A percentile compares a stretch with the other conserved stretches of the same genome.
Conservation (phyloP, 2,113 vertebrate genomes). For the Aix galericulata region DNA sequence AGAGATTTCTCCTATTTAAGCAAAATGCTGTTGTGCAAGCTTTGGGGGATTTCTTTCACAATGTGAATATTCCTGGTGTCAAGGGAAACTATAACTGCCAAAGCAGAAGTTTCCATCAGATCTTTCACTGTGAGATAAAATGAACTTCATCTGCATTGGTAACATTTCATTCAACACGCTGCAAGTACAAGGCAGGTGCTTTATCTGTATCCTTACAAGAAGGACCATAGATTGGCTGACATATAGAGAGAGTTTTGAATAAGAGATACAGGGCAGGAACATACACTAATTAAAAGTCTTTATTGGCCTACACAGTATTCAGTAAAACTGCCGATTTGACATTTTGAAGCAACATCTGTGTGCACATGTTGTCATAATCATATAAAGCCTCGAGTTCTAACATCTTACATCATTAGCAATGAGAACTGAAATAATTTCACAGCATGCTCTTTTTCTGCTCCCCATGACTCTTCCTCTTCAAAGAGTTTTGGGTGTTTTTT, state of each 20-base stretch:
- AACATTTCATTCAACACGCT: background rate
- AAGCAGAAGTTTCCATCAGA: background rate
- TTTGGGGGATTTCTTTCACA: background rate
- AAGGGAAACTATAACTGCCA: constrained; percentile 1
- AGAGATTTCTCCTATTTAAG: background rate
- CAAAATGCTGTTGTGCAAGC: rapidly evolving
- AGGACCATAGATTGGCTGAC: background rate
- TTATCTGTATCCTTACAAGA: background rate
- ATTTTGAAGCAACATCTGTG: constrained; percentile 21
- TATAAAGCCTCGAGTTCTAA: background rate
- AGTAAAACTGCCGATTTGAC: background rate
- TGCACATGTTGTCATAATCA: rapidly evolving
- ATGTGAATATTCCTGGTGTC: background rate
- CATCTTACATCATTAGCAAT: background rate
- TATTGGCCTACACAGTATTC: background rate
- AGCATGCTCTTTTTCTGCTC: constrained; percentile 17
- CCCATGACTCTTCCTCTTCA: constrained; percentile 25
- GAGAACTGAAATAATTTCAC: constrained; percentile 27
- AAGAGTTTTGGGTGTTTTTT: background rate
- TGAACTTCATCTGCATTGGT: background rate
- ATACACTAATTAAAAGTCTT: background rate
- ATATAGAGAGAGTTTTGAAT: background rate
- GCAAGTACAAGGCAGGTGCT: background rate
- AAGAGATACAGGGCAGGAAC: background rate
- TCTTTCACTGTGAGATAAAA: background rate